A percentile compares a stretch with the other conserved stretches of the same genome.
These are phyloP conservation scores for Xestia c-nigrum DNA, from an alignment of 2,888 invertebrate genomes.

Conservation along the genomic window DNA sequence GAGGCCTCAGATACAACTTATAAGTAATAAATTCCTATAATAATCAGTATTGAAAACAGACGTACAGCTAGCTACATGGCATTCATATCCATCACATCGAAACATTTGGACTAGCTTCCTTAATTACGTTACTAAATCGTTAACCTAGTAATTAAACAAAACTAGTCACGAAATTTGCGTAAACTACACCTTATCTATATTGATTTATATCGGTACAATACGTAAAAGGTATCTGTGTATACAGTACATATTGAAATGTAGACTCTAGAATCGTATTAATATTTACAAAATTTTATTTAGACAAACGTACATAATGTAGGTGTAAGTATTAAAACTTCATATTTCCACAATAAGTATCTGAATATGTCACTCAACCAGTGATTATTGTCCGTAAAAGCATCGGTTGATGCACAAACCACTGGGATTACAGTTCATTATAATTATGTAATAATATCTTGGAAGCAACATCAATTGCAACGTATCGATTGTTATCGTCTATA, in stretches of 20 bases:
- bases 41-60: constrained; percentile 72
- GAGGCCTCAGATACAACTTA: constrained; percentile 65
- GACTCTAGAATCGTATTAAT: constrained; percentile 73
- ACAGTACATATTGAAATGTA: constrained; percentile 78
- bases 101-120: constrained; percentile 90
- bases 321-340: constrained; percentile 43
- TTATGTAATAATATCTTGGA: constrained; percentile 51
- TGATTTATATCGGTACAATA: constrained; percentile 78
- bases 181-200: constrained; percentile 72
- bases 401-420: constrained; percentile 49
- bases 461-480: constrained; percentile 53
- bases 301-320: constrained; percentile 48
- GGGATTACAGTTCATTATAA: constrained; percentile 41
- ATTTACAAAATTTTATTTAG: constrained; percentile 75
- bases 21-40: constrained; percentile 67
- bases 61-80: constrained; percentile 84
- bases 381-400: constrained; percentile 39
- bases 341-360: constrained; percentile 38
- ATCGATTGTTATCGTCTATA: constrained; percentile 54
- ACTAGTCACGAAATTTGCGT: constrained; percentile 85
- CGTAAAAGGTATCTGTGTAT: constrained; percentile 76
- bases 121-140: constrained; percentile 86
- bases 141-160: constrained; percentile 88
- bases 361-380: constrained; percentile 41
- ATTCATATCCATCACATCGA: constrained; percentile 88